Evolutionary conservation across 1,140 invertebrate species (phyloP), one percentile per base, ranked within the genome.

Genomic region (Drosophila insularis): DNA sequence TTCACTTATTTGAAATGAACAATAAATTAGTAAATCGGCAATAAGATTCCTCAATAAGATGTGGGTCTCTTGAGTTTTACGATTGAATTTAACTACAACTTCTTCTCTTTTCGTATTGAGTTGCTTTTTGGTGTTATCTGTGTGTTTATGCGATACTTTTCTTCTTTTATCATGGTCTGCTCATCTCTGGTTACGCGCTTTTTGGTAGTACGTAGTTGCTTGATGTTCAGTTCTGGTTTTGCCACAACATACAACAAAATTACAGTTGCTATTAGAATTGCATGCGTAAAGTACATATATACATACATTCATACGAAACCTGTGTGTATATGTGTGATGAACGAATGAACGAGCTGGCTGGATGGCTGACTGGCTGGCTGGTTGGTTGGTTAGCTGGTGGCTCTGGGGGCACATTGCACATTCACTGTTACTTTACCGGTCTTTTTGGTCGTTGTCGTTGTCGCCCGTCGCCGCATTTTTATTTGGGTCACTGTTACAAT

Each of bases 401-500:
- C 35, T 37, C 35, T 37, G 58, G 27, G 32, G 61, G 27, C 55
- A 66, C 71, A 76, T 74, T 80, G 77, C 85, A 89, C 80, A 80
- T 89, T 84, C 80, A 89, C 84, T 89, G 80, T 89, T 89, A 89
- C 66, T 81, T 89, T 89, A 89, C 84, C 84, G 84, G 84, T 89
- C 84, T 89, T 89, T 89, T 89, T 43, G 84, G 84, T 78, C 64
- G 78, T 55, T 13, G 53, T 56, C 13, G 63, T 65, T 35, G 53
- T 56, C 27, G 53, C 40, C 61, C 31, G 73, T 71, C 61, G 74
- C 56, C 66, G 68, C 74, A 66, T 66, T 82, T 79, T 89, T 89
- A 89, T 89, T 89, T 89, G 85, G 84, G 84, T 89, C 84, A 89
- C 84, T 89, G 85, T 89, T 89, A 89, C 85, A 84, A 74, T 89